Percentiles rank a stretch among this genome's conserved stretches.
phyloP scores from a whole-genome alignment of 2,888 invertebrate species.

The Carterocephalus palaemon region DNA sequence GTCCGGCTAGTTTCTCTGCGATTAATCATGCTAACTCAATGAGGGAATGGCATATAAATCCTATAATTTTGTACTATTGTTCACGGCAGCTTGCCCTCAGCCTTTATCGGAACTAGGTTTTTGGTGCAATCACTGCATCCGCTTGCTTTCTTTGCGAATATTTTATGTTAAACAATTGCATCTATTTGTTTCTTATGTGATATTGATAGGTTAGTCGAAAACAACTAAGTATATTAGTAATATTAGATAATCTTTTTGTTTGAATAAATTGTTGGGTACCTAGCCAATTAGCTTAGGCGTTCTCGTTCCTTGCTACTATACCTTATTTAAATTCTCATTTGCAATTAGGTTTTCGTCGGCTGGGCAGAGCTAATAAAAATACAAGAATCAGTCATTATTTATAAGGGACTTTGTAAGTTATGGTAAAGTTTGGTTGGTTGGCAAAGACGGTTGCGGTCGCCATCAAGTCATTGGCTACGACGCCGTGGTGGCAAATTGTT shows the following conservation, averaged over 20 bases:
- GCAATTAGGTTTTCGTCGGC: background rate
- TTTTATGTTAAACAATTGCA: conserved; percentile 26
- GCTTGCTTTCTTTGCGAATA: conserved; percentile 48
- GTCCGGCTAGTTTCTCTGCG: conserved; percentile 61
- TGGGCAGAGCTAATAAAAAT: background rate
- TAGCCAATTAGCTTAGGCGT: no score
- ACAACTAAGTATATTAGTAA: no score
- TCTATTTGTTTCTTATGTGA: no score
- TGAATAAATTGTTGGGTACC: no score
- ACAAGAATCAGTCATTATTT: background rate
- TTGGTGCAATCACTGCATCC: conserved; percentile 59
- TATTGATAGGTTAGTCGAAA: no score
- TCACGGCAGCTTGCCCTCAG: conserved; percentile 51
- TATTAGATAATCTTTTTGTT: no score
- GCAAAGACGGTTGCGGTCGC: conserved; percentile 46
- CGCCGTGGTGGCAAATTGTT: conserved; percentile 62
- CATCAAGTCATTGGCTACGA: conserved; percentile 55
- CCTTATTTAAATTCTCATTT: conserved; percentile 1
- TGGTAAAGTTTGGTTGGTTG: conserved; percentile 15
- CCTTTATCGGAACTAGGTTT: conserved; percentile 67
- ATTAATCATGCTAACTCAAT: conserved; percentile 72
- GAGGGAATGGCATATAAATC: conserved; percentile 61
- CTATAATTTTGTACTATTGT: conserved; percentile 71
- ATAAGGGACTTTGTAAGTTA: conserved; percentile 1
- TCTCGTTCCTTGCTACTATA: no score